These are phyloP conservation scores for Hippolais icterina DNA, from an alignment of 2,113 vertebrate species.

Conservation along the genomic window DNA sequence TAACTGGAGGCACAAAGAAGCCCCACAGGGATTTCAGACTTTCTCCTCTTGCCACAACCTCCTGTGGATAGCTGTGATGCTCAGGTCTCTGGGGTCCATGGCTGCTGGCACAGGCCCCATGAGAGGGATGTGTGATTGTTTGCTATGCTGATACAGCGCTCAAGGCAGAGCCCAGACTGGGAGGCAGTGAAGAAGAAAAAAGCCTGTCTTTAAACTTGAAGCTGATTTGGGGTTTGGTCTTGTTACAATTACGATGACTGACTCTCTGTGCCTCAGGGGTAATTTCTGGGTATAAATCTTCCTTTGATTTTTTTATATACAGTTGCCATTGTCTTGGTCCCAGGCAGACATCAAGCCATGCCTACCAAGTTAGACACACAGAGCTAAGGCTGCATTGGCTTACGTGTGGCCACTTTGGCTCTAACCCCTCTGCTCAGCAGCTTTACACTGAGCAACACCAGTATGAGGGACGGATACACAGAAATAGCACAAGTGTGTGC, in stretches of 20 bases:
- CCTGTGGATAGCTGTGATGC: accelerated
- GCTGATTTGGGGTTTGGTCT: neutral
- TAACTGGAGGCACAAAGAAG: neutral
- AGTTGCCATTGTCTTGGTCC: neutral
- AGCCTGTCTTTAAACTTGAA: neutral
- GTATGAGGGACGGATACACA: neutral
- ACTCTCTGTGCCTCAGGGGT: neutral
- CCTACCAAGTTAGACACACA: neutral
- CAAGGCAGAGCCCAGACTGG: neutral
- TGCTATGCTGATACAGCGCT: neutral
- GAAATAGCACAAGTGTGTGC: neutral
- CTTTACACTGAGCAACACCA: neutral
- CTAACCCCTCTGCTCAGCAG: neutral
- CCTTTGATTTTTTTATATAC: neutral
- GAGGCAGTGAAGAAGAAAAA: neutral
- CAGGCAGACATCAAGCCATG: neutral
- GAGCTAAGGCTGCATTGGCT: neutral
- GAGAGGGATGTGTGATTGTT: neutral
- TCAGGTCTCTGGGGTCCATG: neutral
- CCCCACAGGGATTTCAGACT: constrained; percentile 1
- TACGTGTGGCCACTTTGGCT: neutral
- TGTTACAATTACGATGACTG: accelerated
- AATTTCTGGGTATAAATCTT: neutral
- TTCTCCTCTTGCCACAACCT: neutral
- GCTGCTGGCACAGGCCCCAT: neutral